Conservation (phyloP, 1,140 invertebrate species). For the Drosophila grimshawi region DNA sequence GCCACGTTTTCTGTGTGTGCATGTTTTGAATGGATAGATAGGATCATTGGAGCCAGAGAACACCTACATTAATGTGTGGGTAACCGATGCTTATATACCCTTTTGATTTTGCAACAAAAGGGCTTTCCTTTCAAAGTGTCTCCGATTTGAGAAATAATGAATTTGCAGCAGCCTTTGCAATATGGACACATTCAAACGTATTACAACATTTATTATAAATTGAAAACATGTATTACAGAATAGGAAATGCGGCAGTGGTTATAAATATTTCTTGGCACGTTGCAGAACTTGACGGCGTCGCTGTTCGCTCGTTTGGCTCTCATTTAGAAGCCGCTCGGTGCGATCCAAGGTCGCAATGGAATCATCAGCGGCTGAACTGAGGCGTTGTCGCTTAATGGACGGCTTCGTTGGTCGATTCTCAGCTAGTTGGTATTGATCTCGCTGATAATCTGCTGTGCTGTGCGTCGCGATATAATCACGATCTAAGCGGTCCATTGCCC, state of each 20-base stretch:
- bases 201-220: not conserved
- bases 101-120: too few species aligned
- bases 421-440: not conserved
- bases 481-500: not conserved
- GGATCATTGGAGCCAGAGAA: too few species aligned
- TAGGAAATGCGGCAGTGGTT: not conserved
- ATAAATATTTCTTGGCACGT: slow-evolving; percentile 37
- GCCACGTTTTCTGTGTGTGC: too few species aligned
- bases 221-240: not conserved
- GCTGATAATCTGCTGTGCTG: not conserved
- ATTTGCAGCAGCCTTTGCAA: too few species aligned
- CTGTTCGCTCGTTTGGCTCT: slow-evolving; percentile 18
- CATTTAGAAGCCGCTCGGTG: slow-evolving; percentile 27
- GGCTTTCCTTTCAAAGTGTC: too few species aligned
- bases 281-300: slow-evolving; percentile 28
- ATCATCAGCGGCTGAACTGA: not conserved
- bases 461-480: not conserved
- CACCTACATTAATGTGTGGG: too few species aligned
- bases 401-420: slow-evolving; percentile 8
- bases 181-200: too few species aligned
- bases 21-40: too few species aligned
- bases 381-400: slow-evolving; percentile 20
- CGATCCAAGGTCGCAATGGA: slow-evolving; percentile 17
- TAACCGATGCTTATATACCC: too few species aligned
- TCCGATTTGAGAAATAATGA: too few species aligned